Base-by-base conservation (phyloP, 1,140 invertebrate genomes). In the Musca domestica region DNA sequence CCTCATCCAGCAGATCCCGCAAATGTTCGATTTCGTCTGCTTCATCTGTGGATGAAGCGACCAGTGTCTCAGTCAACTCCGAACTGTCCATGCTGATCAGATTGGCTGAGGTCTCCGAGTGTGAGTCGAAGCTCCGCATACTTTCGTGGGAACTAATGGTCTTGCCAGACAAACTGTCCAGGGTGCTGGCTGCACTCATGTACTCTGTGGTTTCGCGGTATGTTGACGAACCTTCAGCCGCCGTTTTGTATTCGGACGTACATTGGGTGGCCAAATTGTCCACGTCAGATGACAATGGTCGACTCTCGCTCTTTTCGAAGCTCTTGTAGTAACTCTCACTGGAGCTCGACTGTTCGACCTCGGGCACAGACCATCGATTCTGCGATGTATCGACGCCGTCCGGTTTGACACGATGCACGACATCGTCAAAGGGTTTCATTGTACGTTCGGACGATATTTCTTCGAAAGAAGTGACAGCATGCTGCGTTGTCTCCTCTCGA, bases 181-280 rank as follows among this genome's bases (percentile, higher is more conserved):
- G 66, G 6, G 76, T 76, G 71, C 91, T 92, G 3, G 89, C 88
- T 12, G 92, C 93, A 58, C 93, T 95, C 15, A 90, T 88, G 80
- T 93, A 95, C 71, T 95, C 93, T 73, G 91, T 91, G 1, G 92
- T 94, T 14, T 87, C 87, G 2, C 73, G 72, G n/a, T 70, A 71
- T 12, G 75, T 72, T 15, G 88, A 87, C 14, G 92, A 92, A 47
- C 87, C 81, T 68, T 93, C 92, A 71, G 92, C 86, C 12, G 94
- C 94, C 7, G 93, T 95, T 77, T 95, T 93, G 80, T 95, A 96
- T 76, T 96, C 95, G 3, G 93, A 94, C 3, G 89, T 87, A 79
- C 87, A 77, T 65, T 86, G 84, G 67, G 86, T 83, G 76, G 89
- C 77, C 74, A 90, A 80, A 6, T 89, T 89, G 75, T 95, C 94